A percentile compares a stretch with the other conserved stretches of the same genome.
Evolutionary conservation across 2,888 invertebrate species (phyloP).

Genomic region (Scaptodrosophila latifasciaeformis): DNA sequence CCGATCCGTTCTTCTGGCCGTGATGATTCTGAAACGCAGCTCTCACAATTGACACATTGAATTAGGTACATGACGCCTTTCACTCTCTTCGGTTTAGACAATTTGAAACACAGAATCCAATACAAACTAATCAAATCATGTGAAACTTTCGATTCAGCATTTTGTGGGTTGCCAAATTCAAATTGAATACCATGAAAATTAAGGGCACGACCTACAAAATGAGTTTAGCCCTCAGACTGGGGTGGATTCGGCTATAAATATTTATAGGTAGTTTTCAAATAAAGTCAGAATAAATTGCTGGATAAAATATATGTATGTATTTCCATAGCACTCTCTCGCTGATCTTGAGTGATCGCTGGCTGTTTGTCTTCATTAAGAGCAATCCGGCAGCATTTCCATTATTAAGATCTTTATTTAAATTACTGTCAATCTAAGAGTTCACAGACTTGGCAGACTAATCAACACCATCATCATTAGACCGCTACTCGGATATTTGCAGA

Average conservation of each 20-base stretch:
- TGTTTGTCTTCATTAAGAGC: constrained; percentile 29
- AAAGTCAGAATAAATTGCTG: too few species aligned
- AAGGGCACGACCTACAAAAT: background rate
- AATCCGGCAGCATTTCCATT: background rate
- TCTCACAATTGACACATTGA: constrained; percentile 64
- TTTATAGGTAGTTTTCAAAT: too few species aligned
- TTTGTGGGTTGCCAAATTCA: constrained; percentile 22
- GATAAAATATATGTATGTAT: too few species aligned
- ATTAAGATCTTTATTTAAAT: constrained; percentile 26
- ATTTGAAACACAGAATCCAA: too few species aligned
- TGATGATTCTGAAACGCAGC: too few species aligned
- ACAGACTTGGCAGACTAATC: constrained; percentile 11
- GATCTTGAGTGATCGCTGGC: background rate
- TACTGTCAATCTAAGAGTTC: constrained; percentile 42
- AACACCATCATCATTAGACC: constrained; percentile 33
- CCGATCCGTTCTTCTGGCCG: constrained; percentile 6
- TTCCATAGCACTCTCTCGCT: too few species aligned
- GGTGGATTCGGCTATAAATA: too few species aligned
- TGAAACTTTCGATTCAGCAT: constrained; percentile 40
- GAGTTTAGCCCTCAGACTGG: too few species aligned
- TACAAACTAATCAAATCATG: constrained; percentile 44
- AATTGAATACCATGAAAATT: constrained; percentile 27
- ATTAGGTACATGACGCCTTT: constrained; percentile 62
- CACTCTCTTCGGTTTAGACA: too few species aligned
- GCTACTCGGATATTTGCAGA: constrained; percentile 24